A percentile compares a stretch with the other conserved stretches of the same genome.
phyloP scores from a whole-genome alignment of 2,113 vertebrate genomes.

The Hylia prasina region DNA sequence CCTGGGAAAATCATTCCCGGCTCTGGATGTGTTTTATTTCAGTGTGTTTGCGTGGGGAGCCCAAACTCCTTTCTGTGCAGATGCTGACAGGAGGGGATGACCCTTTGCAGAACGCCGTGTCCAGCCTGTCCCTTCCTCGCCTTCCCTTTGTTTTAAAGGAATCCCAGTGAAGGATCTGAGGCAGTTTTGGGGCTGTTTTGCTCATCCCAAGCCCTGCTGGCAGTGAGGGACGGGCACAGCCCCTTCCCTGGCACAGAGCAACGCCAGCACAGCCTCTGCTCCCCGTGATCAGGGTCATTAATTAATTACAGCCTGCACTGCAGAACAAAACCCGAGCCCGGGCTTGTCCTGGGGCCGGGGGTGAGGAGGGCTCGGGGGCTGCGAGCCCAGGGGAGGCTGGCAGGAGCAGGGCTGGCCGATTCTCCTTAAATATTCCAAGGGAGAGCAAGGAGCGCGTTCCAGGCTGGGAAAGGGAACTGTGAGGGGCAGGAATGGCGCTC shows the following conservation, averaged over 20 bases:
- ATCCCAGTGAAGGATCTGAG: not conserved
- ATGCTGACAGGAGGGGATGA: not conserved
- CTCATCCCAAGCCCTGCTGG: not conserved
- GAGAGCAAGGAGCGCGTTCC: not conserved
- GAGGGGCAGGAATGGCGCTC: not conserved
- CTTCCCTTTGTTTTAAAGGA: not conserved
- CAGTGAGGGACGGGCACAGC: not conserved
- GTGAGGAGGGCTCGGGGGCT: not conserved
- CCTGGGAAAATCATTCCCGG: not conserved
- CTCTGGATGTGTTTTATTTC: not conserved
- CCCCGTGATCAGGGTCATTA: not conserved
- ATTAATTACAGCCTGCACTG: conserved; percentile 54
- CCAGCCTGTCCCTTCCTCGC: not conserved
- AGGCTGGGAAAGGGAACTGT: rapidly evolving
- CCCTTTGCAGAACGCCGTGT: not conserved
- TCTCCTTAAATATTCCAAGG: not conserved
- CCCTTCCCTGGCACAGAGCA: conserved; percentile 8
- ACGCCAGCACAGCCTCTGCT: conserved; percentile 21
- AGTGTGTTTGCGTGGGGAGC: not conserved
- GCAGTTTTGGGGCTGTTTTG: not conserved
- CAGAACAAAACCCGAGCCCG: conserved; percentile 13
- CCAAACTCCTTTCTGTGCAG: not conserved
- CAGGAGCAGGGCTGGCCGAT: rapidly evolving
- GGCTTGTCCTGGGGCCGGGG: not conserved
- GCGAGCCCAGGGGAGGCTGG: not conserved